Evolutionary conservation across 2,113 vertebrate species (phyloP).

Genomic region (Prinia subflava): DNA sequence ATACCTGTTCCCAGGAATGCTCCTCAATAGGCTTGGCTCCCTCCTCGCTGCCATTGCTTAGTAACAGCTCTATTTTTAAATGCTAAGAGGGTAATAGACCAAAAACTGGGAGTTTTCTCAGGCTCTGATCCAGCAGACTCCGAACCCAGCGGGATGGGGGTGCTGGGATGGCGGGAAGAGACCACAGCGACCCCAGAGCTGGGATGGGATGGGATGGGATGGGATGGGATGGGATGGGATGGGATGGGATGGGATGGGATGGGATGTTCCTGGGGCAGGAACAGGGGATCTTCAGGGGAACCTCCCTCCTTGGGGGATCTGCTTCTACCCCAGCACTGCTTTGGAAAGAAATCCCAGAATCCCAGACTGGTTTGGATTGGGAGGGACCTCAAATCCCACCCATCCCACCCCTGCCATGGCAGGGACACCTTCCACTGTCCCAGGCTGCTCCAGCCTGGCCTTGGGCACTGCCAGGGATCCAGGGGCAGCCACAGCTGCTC

Average conservation of each 20-base stretch:
- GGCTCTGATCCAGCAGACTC: accelerated
- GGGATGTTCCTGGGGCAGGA: too few species aligned
- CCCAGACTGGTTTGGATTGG: neutral
- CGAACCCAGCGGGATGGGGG: accelerated
- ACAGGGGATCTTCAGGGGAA: accelerated
- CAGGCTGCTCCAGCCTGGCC: too few species aligned
- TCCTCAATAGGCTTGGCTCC: neutral
- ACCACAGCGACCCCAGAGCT: too few species aligned
- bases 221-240: too few species aligned
- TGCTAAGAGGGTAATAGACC: neutral
- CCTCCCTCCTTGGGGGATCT: neutral
- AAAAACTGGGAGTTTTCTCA: neutral
- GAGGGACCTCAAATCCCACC: accelerated
- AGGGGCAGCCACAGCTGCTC: too few species aligned
- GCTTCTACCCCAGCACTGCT: accelerated
- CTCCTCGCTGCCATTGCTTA: conserved; percentile 7
- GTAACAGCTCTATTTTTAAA: conserved; percentile 64
- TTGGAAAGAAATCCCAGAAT: neutral
- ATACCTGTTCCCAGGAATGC: conserved; percentile 12
- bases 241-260: too few species aligned
- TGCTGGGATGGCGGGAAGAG: accelerated
- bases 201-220: too few species aligned
- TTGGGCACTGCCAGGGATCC: too few species aligned
- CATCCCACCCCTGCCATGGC: neutral
- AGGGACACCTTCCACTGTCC: neutral